Evolutionary conservation across 2,113 vertebrate genomes (phyloP).

Genomic region (Phyllopteryx taeniolatus): DNA sequence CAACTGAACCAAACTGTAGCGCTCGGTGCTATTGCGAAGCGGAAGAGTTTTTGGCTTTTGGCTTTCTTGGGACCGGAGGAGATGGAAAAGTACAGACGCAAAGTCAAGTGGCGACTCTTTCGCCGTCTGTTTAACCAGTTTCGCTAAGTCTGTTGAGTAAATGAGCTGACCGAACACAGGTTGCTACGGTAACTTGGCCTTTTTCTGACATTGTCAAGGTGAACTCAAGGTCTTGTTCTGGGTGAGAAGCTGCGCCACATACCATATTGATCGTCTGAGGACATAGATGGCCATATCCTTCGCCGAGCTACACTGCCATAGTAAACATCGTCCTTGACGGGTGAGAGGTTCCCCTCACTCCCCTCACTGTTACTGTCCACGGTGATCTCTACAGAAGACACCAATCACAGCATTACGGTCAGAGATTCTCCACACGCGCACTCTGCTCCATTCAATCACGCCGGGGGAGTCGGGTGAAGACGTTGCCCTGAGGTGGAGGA

Average conservation of each 20-base stretch:
- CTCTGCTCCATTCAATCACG: conserved; percentile 61
- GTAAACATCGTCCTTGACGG: conserved; percentile 86
- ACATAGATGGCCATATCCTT: conserved; percentile 80
- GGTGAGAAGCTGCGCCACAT: conserved; percentile 73
- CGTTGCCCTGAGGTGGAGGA: conserved; percentile 40
- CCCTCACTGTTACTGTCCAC: conserved; percentile 93
- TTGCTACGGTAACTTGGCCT: conserved; percentile 31
- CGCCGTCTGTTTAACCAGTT: conserved; percentile 52
- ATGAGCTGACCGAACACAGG: conserved; percentile 42
- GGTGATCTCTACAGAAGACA: conserved; percentile 88
- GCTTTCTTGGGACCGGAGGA: conserved; percentile 44
- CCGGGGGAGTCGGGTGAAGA: conserved; percentile 61
- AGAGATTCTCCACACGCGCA: conserved; percentile 57
- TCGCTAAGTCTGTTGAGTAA: conserved; percentile 40
- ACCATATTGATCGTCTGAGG: conserved; percentile 83
- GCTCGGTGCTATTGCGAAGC: conserved; percentile 21
- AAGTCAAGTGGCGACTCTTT: conserved; percentile 47
- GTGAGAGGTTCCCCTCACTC: conserved; percentile 88
- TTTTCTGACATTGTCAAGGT: conserved; percentile 48
- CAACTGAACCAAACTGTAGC: not conserved
- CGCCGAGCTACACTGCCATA: conserved; percentile 83
- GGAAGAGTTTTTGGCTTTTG: conserved; percentile 33
- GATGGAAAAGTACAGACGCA: conserved; percentile 43
- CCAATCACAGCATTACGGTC: conserved; percentile 77
- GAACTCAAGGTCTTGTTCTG: conserved; percentile 47